Evolutionary conservation across 2,113 vertebrate genomes (phyloP).

Genomic region (Monarcha castaneiventris): DNA sequence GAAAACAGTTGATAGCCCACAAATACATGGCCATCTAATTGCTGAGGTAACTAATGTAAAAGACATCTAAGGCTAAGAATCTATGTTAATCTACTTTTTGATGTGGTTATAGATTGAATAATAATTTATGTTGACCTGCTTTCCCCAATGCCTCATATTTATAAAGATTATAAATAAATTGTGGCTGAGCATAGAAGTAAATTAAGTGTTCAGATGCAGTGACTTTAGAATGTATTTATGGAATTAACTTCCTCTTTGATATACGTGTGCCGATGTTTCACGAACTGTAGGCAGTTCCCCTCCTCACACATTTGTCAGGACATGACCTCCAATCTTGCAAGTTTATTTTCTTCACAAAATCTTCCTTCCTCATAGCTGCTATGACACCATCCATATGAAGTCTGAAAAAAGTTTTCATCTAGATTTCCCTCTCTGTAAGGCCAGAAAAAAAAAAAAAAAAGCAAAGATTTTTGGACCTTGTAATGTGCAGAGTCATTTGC

Average conservation of each 20-base stretch:
- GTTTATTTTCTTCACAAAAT: background rate
- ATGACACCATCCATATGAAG: background rate
- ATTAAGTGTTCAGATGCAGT: background rate
- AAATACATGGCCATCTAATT: background rate
- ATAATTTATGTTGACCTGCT: conserved; percentile 3
- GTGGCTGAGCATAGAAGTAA: background rate
- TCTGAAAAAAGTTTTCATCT: background rate
- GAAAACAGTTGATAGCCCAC: background rate
- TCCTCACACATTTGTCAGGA: background rate
- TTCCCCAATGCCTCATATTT: background rate
- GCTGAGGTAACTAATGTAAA: background rate
- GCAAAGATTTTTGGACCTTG: background rate
- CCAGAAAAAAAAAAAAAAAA: background rate
- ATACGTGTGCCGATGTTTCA: background rate
- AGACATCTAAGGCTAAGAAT: background rate
- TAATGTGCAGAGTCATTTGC: background rate
- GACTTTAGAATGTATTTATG: conserved; percentile 8
- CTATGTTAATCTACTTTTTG: background rate
- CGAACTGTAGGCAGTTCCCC: background rate
- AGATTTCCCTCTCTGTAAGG: background rate
- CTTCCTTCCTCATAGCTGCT: background rate
- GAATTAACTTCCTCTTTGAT: conserved; percentile 21
- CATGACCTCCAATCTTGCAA: background rate
- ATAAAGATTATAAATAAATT: conserved; percentile 26
- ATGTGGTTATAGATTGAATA: background rate